Conservation (phyloP, 2,113 vertebrate genomes). For the Probosciger aterrimus region DNA sequence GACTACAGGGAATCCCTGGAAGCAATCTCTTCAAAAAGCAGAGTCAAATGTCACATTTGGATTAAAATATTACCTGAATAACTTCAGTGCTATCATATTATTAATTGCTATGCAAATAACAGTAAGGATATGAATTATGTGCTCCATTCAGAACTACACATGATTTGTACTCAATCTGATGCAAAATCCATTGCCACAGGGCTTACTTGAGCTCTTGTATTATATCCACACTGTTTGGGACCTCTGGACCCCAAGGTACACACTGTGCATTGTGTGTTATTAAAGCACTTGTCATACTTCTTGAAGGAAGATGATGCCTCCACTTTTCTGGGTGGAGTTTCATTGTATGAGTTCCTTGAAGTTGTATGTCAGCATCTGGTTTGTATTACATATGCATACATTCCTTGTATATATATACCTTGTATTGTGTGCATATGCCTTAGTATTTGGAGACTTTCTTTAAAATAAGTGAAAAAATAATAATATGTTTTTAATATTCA, state of each 20-base stretch:
- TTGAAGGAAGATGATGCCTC: not conserved
- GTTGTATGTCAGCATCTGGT: not conserved
- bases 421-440: not conserved
- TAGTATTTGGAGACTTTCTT: not conserved
- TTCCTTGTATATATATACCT: not conserved
- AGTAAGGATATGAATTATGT: not conserved
- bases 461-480: not conserved
- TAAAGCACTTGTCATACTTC: not conserved
- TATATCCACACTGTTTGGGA: not conserved
- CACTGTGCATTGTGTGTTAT: not conserved
- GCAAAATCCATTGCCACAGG: not conserved
- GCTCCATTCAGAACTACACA: not conserved
- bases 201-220: not conserved
- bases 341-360: not conserved
- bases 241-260: not conserved
- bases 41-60: not conserved
- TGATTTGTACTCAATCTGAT: not conserved
- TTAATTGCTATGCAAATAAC: not conserved
- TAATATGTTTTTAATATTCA: not conserved
- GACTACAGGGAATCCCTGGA: not conserved
- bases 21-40: not conserved
- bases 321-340: not conserved
- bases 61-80: not conserved
- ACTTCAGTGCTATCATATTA: not conserved
- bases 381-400: not conserved